Base-by-base conservation (phyloP, 2,797 vertebrate species). In the Phoebastria nigripes region DNA sequence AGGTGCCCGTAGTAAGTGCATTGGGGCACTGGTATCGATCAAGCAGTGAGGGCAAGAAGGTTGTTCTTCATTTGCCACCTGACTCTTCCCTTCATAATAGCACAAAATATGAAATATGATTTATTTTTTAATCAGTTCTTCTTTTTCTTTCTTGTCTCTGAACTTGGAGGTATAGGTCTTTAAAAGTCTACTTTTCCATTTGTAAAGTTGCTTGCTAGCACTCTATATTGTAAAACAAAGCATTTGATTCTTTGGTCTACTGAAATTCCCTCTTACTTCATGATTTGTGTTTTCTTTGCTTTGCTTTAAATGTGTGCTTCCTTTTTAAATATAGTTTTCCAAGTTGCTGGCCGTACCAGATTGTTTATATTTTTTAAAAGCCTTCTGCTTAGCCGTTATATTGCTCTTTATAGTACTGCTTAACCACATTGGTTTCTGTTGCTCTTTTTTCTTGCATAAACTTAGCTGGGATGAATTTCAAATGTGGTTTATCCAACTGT, bases 401-500 rank as follows among this genome's bases (percentile, higher is more conserved):
- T 93, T 97, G 96, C 96, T 94, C 90, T 97, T 97, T 96, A 96
- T 95, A 96, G 95, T 96, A 94, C 95, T 95, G 89, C 82, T 95
- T 96, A 96, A 93, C 98, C 97, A 97, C 97, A 95, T 97, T 95
- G 96, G 93, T 97, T 97, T 97, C 74, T 93, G 97, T 96, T 98
- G 97, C 97, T 98, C 98, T 97, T 98, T 98, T 97, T 97, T 96
- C 90, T 97, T 97, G 97, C 97, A 97, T 97, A 97, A 93, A 97
- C 97, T 97, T 96, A 92, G 93, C 98, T 98, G 98, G 97, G 98
- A 97, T 97, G 97, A 91, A 97, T 98, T 98, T 98, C 98, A 98
- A 98, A 98, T 98, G 97, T 97, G 97, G 97, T 98, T 98, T 98
- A 96, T 98, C 98, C 97, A 98, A 98, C 97, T 97, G 98, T 97